Percentiles rank a stretch among this genome's conserved stretches.
phyloP scores from a whole-genome alignment of 2,113 vertebrate genomes.

The Grallaria varia region DNA sequence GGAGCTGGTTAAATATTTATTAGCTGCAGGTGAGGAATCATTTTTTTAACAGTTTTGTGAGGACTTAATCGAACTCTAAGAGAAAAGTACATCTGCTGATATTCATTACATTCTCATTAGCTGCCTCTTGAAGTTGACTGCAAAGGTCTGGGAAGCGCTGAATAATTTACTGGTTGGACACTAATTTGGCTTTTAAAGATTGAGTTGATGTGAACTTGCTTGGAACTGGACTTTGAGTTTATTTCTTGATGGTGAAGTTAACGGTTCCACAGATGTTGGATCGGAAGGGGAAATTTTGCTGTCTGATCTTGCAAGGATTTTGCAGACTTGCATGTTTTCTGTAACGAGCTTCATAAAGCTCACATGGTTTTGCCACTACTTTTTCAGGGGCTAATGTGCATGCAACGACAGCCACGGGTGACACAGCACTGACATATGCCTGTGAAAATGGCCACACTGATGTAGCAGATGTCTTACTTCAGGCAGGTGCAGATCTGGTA shows the following conservation, averaged over 20 bases:
- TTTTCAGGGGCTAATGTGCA: conserved; percentile 92
- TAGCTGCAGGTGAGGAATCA: conserved; percentile 86
- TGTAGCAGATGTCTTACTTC: conserved; percentile 95
- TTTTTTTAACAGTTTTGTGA: not conserved
- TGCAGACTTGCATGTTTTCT: accelerated
- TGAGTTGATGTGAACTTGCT: accelerated
- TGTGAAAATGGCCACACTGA: conserved; percentile 99
- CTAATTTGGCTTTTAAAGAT: not conserved
- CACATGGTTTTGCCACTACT: not conserved
- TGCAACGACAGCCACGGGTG: conserved; percentile 95
- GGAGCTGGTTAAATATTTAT: conserved; percentile 95
- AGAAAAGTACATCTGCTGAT: accelerated
- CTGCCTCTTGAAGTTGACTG: not conserved
- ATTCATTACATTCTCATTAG: not conserved
- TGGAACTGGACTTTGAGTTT: not conserved
- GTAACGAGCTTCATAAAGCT: not conserved
- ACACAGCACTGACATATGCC: conserved; percentile 95
- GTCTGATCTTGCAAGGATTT: not conserved
- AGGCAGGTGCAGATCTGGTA: conserved; percentile 97
- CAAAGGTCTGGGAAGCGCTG: not conserved
- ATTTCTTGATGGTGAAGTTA: not conserved
- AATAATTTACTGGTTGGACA: not conserved
- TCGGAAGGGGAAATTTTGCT: not conserved
- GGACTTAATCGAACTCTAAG: not conserved
- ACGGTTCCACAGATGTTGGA: not conserved